Percentiles rank a stretch among this genome's conserved stretches.
These are phyloP conservation scores for Odobenus rosmarus DNA, from an alignment of 2,113 vertebrate genomes.

Conservation along the genomic window DNA sequence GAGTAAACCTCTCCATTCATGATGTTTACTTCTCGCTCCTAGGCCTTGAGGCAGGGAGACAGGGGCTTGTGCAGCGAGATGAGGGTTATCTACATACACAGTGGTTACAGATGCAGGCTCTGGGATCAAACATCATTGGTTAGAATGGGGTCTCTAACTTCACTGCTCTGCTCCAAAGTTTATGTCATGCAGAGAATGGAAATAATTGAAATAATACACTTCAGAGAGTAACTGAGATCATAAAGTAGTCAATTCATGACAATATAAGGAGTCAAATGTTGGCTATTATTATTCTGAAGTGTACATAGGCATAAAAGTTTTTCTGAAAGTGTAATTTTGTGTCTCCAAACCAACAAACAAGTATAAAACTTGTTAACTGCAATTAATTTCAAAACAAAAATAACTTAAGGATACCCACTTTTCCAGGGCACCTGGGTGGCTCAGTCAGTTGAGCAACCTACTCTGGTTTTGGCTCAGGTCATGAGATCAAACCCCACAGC, in stretches of 20 bases:
- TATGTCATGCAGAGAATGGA: neutral
- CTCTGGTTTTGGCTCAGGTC: neutral
- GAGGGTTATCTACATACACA: too few species aligned
- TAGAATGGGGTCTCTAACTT: neutral
- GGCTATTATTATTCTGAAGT: neutral
- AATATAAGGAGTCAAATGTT: neutral
- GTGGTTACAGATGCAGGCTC: neutral
- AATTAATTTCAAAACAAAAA: conserved; percentile 2
- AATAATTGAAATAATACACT: neutral
- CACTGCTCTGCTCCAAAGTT: neutral
- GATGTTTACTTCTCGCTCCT: neutral
- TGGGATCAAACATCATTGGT: neutral
- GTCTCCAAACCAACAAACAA: neutral
- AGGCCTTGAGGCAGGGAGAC: neutral
- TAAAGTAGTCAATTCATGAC: neutral
- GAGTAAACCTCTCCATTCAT: neutral
- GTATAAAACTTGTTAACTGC: neutral
- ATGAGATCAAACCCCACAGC: too few species aligned
- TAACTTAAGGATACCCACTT: neutral
- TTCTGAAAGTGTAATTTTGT: neutral
- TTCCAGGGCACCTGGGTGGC: neutral
- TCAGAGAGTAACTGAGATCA: neutral
- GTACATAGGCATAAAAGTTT: neutral
- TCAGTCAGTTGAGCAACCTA: neutral
- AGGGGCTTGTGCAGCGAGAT: neutral